Conservation (phyloP, 2,113 vertebrate species). For the Lamprologus ornatipinnis region DNA sequence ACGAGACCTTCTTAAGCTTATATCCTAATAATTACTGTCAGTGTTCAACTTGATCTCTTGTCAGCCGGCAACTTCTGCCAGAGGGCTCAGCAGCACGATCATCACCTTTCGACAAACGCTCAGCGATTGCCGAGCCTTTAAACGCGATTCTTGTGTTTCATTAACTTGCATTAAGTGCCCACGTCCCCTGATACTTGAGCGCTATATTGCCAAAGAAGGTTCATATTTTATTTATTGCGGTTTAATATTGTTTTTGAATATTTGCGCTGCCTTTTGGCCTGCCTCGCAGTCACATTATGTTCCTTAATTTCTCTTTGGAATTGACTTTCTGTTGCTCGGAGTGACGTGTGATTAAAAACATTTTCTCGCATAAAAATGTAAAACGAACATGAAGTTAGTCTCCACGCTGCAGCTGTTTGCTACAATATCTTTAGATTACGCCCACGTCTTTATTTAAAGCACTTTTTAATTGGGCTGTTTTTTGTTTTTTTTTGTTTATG, state of each 20-base stretch:
- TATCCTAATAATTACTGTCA: slow-evolving; percentile 56
- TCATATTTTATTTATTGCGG: slow-evolving; percentile 74
- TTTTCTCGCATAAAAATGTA: slow-evolving; percentile 57
- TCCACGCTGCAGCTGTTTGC: slow-evolving; percentile 20
- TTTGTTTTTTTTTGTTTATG: slow-evolving; percentile 38
- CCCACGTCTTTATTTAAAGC: slow-evolving; percentile 29
- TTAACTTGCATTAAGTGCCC: slow-evolving; percentile 68
- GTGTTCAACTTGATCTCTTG: slow-evolving; percentile 49
- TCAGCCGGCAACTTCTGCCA: slow-evolving; percentile 51
- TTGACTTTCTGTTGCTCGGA: slow-evolving; percentile 54
- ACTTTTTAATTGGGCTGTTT: slow-evolving; percentile 49
- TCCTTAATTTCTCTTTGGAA: slow-evolving; percentile 69
- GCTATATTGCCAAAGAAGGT: slow-evolving; percentile 67
- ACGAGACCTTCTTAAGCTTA: slow-evolving; percentile 17
- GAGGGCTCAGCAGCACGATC: slow-evolving; percentile 44
- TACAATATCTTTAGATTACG: slow-evolving; percentile 47
- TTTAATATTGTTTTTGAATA: slow-evolving; percentile 74
- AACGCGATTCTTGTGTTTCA: slow-evolving; percentile 63
- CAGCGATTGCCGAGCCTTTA: slow-evolving; percentile 43
- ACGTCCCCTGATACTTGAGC: slow-evolving; percentile 51
- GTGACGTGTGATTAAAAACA: slow-evolving; percentile 64
- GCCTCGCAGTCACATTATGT: slow-evolving; percentile 46
- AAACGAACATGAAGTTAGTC: slow-evolving; percentile 29
- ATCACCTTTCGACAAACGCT: slow-evolving; percentile 39
- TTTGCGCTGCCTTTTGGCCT: slow-evolving; percentile 64